Conservation (phyloP, 2,797 vertebrate species). For the Pampus argenteus region DNA sequence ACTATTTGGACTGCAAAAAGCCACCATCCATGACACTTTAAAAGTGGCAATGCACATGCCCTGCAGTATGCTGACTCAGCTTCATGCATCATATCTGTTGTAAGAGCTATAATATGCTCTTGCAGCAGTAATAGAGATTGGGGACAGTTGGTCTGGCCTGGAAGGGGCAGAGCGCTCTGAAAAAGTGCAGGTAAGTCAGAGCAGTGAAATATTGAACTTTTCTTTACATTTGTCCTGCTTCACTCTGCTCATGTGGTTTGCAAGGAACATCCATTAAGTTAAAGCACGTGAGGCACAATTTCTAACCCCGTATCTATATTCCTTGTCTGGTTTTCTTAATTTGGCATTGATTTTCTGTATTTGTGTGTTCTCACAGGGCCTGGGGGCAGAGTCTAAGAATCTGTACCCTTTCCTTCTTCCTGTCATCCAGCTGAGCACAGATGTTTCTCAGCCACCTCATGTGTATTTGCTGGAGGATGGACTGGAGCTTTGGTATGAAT, state of each 20-base stretch:
- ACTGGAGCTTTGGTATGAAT: slow-evolving; percentile 94
- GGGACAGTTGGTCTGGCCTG: not conserved
- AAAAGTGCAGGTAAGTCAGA: not conserved
- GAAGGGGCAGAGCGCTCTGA: slow-evolving; percentile 2
- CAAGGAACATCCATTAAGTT: slow-evolving; percentile 19
- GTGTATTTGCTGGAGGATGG: slow-evolving; percentile 98
- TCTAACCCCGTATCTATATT: slow-evolving; percentile 9
- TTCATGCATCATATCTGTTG: not conserved
- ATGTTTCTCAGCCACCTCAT: slow-evolving; percentile 96
- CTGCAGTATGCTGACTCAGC: not conserved
- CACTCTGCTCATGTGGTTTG: slow-evolving; percentile 1
- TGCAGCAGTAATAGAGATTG: not conserved
- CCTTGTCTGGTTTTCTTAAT: slow-evolving; percentile 24
- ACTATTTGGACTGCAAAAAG: slow-evolving; percentile 8
- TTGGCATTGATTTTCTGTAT: slow-evolving; percentile 32
- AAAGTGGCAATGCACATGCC: slow-evolving; percentile 3
- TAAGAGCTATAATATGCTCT: slow-evolving; percentile 1
- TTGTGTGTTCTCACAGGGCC: slow-evolving; percentile 85
- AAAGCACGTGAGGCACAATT: slow-evolving; percentile 8
- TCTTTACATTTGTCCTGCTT: not conserved
- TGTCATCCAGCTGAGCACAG: slow-evolving; percentile 97
- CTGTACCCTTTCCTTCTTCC: slow-evolving; percentile 97
- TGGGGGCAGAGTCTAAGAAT: slow-evolving; percentile 96
- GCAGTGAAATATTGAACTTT: slow-evolving; percentile 4
- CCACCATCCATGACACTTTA: not conserved